phyloP scores from a whole-genome alignment of 2,113 vertebrate species.

The Callocephalon fimbriatum region DNA sequence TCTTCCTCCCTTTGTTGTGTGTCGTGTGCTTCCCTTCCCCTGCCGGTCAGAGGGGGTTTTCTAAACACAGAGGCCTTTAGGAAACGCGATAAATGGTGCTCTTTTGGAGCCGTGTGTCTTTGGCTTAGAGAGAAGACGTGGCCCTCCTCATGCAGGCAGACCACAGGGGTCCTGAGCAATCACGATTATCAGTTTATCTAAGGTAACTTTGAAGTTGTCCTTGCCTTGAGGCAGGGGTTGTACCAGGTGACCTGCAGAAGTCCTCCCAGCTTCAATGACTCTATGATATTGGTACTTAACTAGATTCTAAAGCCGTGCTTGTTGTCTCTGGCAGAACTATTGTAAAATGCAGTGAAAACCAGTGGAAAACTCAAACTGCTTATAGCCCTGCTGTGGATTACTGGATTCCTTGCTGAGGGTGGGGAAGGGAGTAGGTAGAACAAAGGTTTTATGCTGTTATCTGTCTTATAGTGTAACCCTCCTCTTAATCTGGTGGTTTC shows the following conservation, averaged over 20 bases:
- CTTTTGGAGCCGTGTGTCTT: neutral
- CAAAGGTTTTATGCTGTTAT: neutral
- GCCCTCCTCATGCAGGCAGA: neutral
- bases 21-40: neutral
- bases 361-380: neutral
- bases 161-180: constrained; percentile 14
- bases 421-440: neutral
- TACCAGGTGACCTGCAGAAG: neutral
- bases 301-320: neutral
- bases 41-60: neutral
- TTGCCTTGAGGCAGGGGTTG: constrained; percentile 3
- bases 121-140: neutral
- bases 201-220: neutral
- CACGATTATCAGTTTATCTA: neutral
- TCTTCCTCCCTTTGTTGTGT: neutral
- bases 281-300: neutral
- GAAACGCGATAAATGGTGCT: neutral
- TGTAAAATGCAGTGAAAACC: neutral
- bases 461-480: neutral
- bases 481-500: neutral
- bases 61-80: neutral
- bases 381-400: neutral
- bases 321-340: neutral
- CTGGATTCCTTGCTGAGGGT: neutral
- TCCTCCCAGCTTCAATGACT: neutral